Evolutionary conservation across 2,113 vertebrate species (phyloP).

Genomic region (Ictalurus punctatus): DNA sequence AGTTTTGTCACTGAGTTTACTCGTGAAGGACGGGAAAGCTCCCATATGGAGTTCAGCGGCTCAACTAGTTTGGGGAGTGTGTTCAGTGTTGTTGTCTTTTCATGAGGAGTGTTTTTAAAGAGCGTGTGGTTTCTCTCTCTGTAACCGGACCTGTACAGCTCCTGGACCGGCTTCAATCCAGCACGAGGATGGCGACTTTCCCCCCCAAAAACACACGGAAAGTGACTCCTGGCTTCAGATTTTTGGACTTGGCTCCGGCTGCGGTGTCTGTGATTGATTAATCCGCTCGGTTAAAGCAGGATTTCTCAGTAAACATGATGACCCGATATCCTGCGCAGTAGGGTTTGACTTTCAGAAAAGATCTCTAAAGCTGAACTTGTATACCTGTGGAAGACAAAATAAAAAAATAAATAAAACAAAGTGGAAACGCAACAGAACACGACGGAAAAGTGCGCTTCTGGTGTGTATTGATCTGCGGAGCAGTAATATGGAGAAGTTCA

Average conservation of each 20-base stretch:
- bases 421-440: neutral
- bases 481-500: conserved; percentile 70
- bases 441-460: neutral
- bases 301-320: conserved; percentile 2
- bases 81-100: neutral
- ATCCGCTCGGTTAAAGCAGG: neutral
- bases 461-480: neutral
- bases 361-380: neutral
- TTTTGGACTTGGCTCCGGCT: neutral
- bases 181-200: neutral
- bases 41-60: conserved; percentile 7
- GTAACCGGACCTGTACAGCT: neutral
- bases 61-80: neutral
- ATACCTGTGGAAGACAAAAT: neutral
- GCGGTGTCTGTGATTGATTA: neutral
- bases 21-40: conserved; percentile 2
- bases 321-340: neutral
- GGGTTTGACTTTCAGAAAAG: neutral
- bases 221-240: neutral
- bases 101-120: neutral
- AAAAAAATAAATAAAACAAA: no score
- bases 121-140: neutral
- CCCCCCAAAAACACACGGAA: neutral
- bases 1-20: conserved; percentile 31
- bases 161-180: neutral